Evolutionary conservation across 2,797 vertebrate genomes (phyloP).

Genomic region (Coluber constrictor): DNA sequence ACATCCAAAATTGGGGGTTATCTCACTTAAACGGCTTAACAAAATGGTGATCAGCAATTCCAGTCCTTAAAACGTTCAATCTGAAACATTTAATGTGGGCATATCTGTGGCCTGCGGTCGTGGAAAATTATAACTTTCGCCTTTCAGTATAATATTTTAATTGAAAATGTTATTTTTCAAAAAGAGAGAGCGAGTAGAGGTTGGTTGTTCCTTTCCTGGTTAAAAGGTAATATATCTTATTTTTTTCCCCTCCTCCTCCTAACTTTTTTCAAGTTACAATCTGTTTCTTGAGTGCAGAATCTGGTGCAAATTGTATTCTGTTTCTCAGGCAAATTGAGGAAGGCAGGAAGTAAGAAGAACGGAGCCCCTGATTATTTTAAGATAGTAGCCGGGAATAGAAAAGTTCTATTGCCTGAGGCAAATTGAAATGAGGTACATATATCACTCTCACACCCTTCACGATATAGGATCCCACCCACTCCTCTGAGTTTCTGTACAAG

Average conservation of each 20-base stretch:
- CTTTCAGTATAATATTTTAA: constrained; percentile 6
- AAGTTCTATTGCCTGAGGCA: background rate
- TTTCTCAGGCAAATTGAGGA: background rate
- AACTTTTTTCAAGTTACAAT: constrained; percentile 10
- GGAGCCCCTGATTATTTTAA: background rate
- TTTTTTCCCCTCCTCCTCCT: background rate
- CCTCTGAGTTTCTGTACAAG: background rate
- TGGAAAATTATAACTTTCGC: background rate
- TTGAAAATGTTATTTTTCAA: constrained; percentile 29
- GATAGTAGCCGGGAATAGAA: background rate
- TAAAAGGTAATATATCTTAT: background rate
- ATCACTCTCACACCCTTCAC: background rate
- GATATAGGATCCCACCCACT: too few species aligned
- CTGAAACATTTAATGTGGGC: constrained; percentile 33
- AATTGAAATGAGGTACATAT: background rate
- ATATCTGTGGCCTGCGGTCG: constrained; percentile 32
- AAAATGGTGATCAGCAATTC: constrained; percentile 38
- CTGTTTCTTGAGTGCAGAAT: background rate
- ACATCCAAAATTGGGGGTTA: constrained; percentile 42
- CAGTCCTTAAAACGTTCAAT: constrained; percentile 36
- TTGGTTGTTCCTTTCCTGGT: background rate
- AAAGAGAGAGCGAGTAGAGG: background rate
- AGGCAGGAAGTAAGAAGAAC: background rate
- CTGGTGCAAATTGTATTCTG: constrained; percentile 8
- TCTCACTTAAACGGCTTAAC: constrained; percentile 40